Evolutionary conservation across 2,888 invertebrate genomes (phyloP).

Genomic region (Nasonovia ribisnigri): DNA sequence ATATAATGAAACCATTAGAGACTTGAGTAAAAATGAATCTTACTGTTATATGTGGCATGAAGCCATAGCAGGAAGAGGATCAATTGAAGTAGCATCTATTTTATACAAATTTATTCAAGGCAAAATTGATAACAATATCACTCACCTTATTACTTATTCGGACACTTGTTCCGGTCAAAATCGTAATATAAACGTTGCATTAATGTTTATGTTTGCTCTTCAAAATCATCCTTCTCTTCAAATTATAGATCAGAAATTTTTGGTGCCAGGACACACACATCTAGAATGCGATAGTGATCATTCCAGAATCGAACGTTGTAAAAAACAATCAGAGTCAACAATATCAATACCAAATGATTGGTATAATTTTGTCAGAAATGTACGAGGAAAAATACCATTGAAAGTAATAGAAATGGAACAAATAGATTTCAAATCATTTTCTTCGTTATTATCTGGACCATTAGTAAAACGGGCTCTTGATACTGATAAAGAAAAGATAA

Average conservation of each 20-base stretch:
- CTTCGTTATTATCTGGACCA: constrained; percentile 8
- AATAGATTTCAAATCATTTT: neutral
- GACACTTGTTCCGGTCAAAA: no score
- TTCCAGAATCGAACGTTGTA: no score
- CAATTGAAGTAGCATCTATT: constrained; percentile 16
- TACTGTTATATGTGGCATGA: constrained; percentile 33
- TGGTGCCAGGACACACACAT: no score
- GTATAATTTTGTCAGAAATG: constrained; percentile 34
- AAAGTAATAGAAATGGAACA: no score
- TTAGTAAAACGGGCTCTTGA: constrained; percentile 19
- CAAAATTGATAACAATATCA: no score
- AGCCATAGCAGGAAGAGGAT: constrained; percentile 10
- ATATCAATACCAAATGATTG: constrained; percentile 22
- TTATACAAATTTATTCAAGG: constrained; percentile 21
- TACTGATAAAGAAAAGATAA: constrained; percentile 19
- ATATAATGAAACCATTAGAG: constrained; percentile 26
- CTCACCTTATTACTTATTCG: no score
- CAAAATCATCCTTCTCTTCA: no score
- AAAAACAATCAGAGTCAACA: no score
- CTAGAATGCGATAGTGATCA: no score
- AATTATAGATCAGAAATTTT: no score
- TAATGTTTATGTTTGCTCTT: no score
- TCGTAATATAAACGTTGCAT: no score
- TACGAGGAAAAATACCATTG: constrained; percentile 17
- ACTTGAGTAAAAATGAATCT: neutral